Evolutionary conservation across 2,888 invertebrate species (phyloP), one percentile per base, ranked within the genome.

Genomic region (Drosophila infuscata): DNA sequence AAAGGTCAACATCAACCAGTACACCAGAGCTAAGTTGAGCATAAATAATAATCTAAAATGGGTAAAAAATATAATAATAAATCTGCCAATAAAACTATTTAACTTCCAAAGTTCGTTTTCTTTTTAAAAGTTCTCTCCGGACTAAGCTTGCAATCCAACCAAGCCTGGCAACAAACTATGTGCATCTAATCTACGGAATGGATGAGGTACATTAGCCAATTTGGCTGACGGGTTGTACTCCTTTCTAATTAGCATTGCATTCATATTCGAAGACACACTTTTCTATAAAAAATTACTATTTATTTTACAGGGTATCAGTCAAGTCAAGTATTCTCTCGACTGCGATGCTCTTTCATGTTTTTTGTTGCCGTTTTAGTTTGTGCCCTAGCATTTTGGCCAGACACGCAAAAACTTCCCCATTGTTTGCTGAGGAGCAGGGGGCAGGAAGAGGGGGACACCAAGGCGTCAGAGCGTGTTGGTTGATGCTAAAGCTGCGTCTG

Each of bases 401-500:
- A 85, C 86, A 88, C 74, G 78, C 78, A 88, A 85, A 88, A 87
- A 88, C 79, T 78, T 83, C 74, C 71, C 77, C 63, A 56, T 36
- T 38, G 43, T 30, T 52, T 53, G 61, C 57, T 25, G 25, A 25
- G 25, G 25, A 2, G 25, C 25, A 25, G 2, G 25, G 2, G 25
- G 25, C 1, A 2, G 25, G 73, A 1, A 0, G 41, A 3, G 41
- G 71, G 72, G 79, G 69, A 79, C 75, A 79, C 75, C 81, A 81
- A 82, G 82, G 87, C 85, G 89, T 74, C 89, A 86, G 82, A 86
- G 89, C 87, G 82, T 89, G 80, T 38, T 56, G 36, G 36, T 56
- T 25, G 54, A 29, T 54, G 36, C 58, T 67, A 71, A 67, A 61
- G 48, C 63, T 54, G 54, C 60, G 69, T 69, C 67, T 70, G 38